phyloP scores from a whole-genome alignment of 2,888 invertebrate genomes.

The Halictus quadricinctus region DNA sequence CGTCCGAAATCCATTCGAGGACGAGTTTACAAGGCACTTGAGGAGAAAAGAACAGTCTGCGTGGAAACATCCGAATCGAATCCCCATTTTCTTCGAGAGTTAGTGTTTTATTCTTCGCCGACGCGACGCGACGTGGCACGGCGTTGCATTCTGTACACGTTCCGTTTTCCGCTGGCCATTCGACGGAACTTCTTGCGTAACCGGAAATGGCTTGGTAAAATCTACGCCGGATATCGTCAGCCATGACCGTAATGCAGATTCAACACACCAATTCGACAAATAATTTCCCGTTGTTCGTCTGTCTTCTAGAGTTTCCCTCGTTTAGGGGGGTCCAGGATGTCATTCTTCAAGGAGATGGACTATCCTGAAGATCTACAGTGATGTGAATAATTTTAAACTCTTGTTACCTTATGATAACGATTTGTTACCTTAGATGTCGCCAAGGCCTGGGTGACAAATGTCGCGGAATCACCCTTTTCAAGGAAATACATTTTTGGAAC shows the following conservation, averaged over 20 bases:
- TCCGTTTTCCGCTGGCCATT: slow-evolving; percentile 52
- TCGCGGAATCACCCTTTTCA: no score
- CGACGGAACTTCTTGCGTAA: slow-evolving; percentile 61
- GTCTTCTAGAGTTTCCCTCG: not conserved
- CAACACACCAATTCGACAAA: slow-evolving; percentile 11
- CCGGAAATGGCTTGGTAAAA: slow-evolving; percentile 58
- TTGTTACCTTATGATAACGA: no score
- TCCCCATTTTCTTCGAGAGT: slow-evolving; percentile 16
- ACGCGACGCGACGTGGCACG: not conserved
- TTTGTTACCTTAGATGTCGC: no score
- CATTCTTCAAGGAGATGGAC: no score
- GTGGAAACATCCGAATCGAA: slow-evolving; percentile 32
- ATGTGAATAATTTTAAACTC: no score
- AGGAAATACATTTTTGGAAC: no score
- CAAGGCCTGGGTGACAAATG: no score
- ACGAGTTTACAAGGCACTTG: slow-evolving; percentile 14
- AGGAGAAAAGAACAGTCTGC: slow-evolving; percentile 1
- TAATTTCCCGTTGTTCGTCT: not conserved
- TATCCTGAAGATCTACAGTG: no score
- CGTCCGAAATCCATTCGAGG: slow-evolving; percentile 6
- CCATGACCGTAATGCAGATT: slow-evolving; percentile 63
- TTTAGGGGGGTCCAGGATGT: not conserved
- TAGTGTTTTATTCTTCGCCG: not conserved
- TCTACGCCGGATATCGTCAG: slow-evolving; percentile 61
- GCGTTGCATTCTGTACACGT: slow-evolving; percentile 61